Conservation (phyloP, 2,797 vertebrate genomes). For the Otolemur crassicaudatus region DNA sequence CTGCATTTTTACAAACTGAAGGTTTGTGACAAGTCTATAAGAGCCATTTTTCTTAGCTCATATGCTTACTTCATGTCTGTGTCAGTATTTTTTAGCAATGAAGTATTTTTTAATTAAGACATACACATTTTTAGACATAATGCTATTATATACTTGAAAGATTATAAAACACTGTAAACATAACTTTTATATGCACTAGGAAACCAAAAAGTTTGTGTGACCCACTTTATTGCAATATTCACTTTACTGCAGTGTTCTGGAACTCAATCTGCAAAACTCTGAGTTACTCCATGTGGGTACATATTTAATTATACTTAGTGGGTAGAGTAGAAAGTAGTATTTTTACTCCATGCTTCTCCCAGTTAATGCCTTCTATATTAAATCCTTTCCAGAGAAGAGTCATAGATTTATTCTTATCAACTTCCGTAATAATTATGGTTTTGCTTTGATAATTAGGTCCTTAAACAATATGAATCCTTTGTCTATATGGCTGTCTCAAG, state of each 20-base stretch:
- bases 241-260: not conserved
- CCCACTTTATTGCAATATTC: not conserved
- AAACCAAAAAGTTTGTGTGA: not conserved
- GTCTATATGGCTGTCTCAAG: not conserved
- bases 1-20: not conserved
- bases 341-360: not conserved
- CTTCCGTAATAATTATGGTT: not conserved
- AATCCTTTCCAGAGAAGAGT: not conserved
- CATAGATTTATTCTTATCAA: not conserved
- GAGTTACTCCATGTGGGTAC: not conserved
- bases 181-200: not conserved
- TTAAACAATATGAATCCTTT: not conserved
- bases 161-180: not conserved
- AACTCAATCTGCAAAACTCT: not conserved
- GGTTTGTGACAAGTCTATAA: not conserved
- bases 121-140: not conserved
- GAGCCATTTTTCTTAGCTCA: not conserved
- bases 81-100: not conserved
- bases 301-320: not conserved
- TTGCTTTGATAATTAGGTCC: not conserved
- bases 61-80: not conserved
- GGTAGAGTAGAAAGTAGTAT: not conserved
- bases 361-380: not conserved
- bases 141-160: not conserved
- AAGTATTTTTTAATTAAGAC: not conserved